Evolutionary conservation across 2,888 invertebrate genomes (phyloP).

Genomic region (Hirtodrosophila trivittata): DNA sequence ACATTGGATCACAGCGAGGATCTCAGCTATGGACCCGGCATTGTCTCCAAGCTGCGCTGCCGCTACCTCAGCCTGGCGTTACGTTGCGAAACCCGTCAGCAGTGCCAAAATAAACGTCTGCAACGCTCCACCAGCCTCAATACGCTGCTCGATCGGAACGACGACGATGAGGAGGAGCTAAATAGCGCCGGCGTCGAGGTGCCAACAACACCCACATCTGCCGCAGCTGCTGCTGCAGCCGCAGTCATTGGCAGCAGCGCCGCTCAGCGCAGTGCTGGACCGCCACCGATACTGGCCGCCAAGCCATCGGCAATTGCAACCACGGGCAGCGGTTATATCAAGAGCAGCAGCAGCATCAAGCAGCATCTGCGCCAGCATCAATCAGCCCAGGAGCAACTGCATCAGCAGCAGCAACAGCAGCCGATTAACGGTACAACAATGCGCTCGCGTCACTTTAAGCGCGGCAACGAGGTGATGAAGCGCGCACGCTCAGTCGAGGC

Average conservation of each 20-base stretch:
- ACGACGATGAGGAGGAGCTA: constrained; percentile 73
- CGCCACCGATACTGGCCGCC: constrained; percentile 40
- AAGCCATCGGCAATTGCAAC: constrained; percentile 43
- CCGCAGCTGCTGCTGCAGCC: constrained; percentile 2
- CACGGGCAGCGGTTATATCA: constrained; percentile 45
- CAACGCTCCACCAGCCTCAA: constrained; percentile 93
- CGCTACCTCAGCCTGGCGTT: constrained; percentile 93
- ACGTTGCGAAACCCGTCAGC: constrained; percentile 87
- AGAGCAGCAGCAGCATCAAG: constrained; percentile 21
- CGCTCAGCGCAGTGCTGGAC: constrained; percentile 10
- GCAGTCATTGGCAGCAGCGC: neutral
- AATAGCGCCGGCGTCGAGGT: constrained; percentile 8
- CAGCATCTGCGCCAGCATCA: constrained; percentile 17
- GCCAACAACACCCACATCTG: constrained; percentile 10
- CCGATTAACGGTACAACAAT: constrained; percentile 28
- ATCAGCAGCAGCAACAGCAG: constrained; percentile 3
- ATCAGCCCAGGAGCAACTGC: constrained; percentile 23
- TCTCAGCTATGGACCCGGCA: constrained; percentile 95
- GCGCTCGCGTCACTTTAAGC: constrained; percentile 84
- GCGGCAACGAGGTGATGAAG: constrained; percentile 89
- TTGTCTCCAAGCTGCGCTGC: constrained; percentile 93
- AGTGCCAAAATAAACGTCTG: constrained; percentile 86
- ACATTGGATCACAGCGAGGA: constrained; percentile 86
- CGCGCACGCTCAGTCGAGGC: constrained; percentile 94
- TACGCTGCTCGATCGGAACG: constrained; percentile 90